Evolutionary conservation across 2,797 vertebrate species (phyloP).

Genomic region (Kryptopterus vitreolus): DNA sequence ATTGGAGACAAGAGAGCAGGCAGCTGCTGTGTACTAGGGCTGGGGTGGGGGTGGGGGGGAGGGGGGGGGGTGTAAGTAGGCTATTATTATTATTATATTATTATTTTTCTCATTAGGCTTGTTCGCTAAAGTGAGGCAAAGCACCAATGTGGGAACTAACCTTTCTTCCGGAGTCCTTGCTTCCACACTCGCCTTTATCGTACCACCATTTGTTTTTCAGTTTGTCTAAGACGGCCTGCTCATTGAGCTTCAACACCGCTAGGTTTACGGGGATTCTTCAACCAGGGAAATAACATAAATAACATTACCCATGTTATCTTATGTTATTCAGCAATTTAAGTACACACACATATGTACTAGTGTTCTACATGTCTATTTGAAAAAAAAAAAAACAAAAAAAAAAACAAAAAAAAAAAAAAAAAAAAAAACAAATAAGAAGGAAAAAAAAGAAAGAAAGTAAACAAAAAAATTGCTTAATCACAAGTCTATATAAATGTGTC

Average conservation of each 20-base stretch:
- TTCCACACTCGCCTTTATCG: constrained; percentile 99
- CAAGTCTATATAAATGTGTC: constrained; percentile 70
- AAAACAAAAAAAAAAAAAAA: constrained; percentile 53
- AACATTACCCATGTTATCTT: constrained; percentile 99
- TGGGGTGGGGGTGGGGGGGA: constrained; percentile 43
- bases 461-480: constrained; percentile 63
- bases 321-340: constrained; percentile 93
- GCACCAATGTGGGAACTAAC: constrained; percentile 83
- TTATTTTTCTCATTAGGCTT: constrained; percentile 41
- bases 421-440: too few relatives aligned
- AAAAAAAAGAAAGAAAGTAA: constrained; percentile 47
- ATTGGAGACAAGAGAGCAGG: constrained; percentile 65
- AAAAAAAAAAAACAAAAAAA: constrained; percentile 50
- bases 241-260: constrained; percentile 99
- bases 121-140: constrained; percentile 55
- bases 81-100: neutral
- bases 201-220: constrained; percentile 99
- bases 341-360: constrained; percentile 72
- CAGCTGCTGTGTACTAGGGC: constrained; percentile 32
- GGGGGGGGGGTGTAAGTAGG: constrained; percentile 52
- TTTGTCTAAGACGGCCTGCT: constrained; percentile 99
- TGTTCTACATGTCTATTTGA: constrained; percentile 55
- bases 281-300: constrained; percentile 99
- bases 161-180: constrained; percentile 99
- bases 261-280: constrained; percentile 99